Percentiles rank a stretch among this genome's conserved stretches.
phyloP scores from a whole-genome alignment of 2,888 invertebrate genomes.

The Acheta domesticus region DNA sequence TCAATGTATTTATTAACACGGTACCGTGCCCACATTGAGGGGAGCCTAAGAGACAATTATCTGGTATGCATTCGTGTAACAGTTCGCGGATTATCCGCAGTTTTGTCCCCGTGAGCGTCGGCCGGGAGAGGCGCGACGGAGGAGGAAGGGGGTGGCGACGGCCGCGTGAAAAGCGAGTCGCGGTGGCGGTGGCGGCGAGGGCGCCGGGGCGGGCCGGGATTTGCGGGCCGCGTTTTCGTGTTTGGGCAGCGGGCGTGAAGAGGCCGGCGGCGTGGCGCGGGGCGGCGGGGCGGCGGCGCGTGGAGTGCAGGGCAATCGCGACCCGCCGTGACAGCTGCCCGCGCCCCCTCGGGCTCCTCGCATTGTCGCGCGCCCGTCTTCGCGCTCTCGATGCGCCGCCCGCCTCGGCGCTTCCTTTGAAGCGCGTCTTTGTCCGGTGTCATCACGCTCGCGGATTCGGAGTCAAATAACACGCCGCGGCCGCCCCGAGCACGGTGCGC shows the following conservation, averaged over 20 bases:
- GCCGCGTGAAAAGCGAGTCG: neutral
- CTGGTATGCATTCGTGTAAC: slow-evolving; percentile 1
- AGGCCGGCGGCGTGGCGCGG: neutral
- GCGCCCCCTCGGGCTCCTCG: neutral
- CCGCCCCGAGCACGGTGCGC: no score
- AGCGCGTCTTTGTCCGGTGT: neutral
- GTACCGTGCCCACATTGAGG: slow-evolving; percentile 1
- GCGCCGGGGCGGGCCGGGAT: neutral
- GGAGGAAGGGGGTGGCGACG: neutral
- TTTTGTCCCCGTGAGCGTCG: neutral
- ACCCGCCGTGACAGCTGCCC: neutral
- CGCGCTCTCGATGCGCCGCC: neutral
- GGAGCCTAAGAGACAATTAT: neutral
- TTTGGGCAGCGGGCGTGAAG: neutral
- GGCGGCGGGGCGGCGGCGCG: neutral
- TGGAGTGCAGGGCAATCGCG: neutral
- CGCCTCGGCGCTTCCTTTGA: neutral
- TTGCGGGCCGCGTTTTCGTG: neutral
- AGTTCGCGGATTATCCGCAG: neutral
- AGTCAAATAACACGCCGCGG: slow-evolving; percentile 3
- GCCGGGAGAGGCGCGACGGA: neutral
- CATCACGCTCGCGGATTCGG: neutral
- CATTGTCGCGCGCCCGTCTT: neutral
- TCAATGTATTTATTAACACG: slow-evolving; percentile 18
- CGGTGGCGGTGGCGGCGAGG: neutral